These are phyloP conservation scores for Bombylius major DNA, from an alignment of 2,888 invertebrate genomes.

Conservation along the genomic window DNA sequence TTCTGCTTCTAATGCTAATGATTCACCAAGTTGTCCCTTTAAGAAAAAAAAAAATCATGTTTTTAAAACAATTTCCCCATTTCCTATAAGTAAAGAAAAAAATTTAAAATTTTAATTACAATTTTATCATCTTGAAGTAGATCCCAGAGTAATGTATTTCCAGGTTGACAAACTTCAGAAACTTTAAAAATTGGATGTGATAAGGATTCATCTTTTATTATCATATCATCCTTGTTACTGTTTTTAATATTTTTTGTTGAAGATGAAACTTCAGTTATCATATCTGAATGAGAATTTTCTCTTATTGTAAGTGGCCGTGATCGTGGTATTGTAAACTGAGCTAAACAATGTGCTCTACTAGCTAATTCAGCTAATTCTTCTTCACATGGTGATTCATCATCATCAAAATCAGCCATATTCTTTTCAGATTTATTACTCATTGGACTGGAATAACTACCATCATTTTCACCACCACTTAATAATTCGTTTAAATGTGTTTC, in stretches of 20 bases:
- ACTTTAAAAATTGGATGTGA: slow-evolving; percentile 30
- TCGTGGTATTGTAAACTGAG: slow-evolving; percentile 16
- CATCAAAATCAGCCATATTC: slow-evolving; percentile 89
- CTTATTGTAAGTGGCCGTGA: slow-evolving; percentile 5
- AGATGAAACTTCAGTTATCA: slow-evolving; percentile 18
- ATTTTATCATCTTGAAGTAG: slow-evolving; percentile 83
- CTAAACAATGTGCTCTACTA: slow-evolving; percentile 43
- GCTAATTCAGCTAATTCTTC: slow-evolving; percentile 69
- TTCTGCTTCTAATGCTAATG: slow-evolving; percentile 84
- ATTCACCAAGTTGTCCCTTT: slow-evolving; percentile 75
- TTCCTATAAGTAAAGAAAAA: not conserved
- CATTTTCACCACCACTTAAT: slow-evolving; percentile 52
- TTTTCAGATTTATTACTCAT: slow-evolving; percentile 89
- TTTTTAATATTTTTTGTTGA: slow-evolving; percentile 14
- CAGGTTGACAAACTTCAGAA: slow-evolving; percentile 72
- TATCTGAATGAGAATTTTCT: slow-evolving; percentile 6
- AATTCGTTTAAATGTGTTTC: slow-evolving; percentile 35
- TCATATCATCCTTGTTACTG: not conserved
- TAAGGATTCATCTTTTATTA: slow-evolving; percentile 10
- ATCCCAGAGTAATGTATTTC: slow-evolving; percentile 89
- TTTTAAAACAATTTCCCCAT: slow-evolving; percentile 12
- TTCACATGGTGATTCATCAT: slow-evolving; percentile 76
- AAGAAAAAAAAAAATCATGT: slow-evolving; percentile 3
- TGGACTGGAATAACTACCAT: slow-evolving; percentile 86
- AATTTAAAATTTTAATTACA: slow-evolving; percentile 32